A percentile compares a stretch with the other conserved stretches of the same genome.
Evolutionary conservation across 1,140 invertebrate genomes (phyloP).

Genomic region (Teleopsis dalmanni): DNA sequence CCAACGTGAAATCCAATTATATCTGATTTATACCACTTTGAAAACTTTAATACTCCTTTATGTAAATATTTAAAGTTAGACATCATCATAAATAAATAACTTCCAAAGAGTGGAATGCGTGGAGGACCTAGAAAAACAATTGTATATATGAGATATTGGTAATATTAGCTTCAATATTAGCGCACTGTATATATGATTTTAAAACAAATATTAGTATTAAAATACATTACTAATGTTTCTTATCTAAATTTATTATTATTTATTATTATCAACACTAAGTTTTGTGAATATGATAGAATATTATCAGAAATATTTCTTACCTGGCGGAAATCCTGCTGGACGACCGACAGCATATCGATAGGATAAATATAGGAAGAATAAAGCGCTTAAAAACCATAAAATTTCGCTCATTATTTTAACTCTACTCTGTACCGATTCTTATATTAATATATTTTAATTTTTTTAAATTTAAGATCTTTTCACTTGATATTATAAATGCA

Average conservation of each 20-base stretch:
- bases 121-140: constrained; percentile 24
- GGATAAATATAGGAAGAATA: constrained; percentile 18
- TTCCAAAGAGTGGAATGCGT: constrained; percentile 33
- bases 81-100: constrained; percentile 36
- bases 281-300: background rate
- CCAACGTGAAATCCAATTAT: constrained; percentile 46
- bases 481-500: no score
- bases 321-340: constrained; percentile 32
- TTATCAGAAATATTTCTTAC: constrained; percentile 18
- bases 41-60: constrained; percentile 28
- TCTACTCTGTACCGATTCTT: no score
- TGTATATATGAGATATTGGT: background rate
- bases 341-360: constrained; percentile 27
- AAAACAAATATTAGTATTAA: background rate
- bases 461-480: no score
- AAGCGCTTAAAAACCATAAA: constrained; percentile 16
- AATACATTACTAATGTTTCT: no score
- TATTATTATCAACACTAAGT: no score
- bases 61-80: constrained; percentile 34
- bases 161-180: background rate
- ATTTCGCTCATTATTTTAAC: constrained; percentile 21
- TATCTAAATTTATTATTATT: no score
- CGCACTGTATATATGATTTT: background rate
- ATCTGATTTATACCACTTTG: constrained; percentile 44
- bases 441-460: no score